phyloP scores from a whole-genome alignment of 2,888 invertebrate genomes.

The Leptinotarsa haldemani region DNA sequence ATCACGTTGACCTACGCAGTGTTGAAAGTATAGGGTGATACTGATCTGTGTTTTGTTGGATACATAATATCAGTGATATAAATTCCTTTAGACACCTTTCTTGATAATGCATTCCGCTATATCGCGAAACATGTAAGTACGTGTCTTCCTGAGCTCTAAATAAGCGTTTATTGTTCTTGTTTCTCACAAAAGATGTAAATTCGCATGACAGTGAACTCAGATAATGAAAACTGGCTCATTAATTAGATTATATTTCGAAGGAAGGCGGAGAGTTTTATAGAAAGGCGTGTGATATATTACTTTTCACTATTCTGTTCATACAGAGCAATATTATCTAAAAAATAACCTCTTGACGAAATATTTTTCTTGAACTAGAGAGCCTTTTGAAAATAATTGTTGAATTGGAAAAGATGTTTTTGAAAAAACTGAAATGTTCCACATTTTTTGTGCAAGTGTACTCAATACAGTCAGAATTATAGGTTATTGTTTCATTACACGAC shows the following conservation, averaged over 20 bases:
- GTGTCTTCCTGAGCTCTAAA: not conserved
- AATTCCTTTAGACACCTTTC: slow-evolving; percentile 3
- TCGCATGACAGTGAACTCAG: not conserved
- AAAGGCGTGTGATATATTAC: not conserved
- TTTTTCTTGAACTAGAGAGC: too few relatives aligned
- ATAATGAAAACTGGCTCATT: not conserved
- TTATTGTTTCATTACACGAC: too few relatives aligned
- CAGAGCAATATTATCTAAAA: not conserved
- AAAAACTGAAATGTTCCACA: too few relatives aligned
- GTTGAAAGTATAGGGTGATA: slow-evolving; percentile 17
- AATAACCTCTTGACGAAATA: too few relatives aligned
- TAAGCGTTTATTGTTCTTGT: slow-evolving; percentile 2
- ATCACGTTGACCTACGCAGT: slow-evolving; percentile 10
- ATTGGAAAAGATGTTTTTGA: too few relatives aligned
- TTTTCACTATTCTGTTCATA: too few relatives aligned
- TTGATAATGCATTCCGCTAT: not conserved
- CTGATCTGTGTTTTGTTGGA: slow-evolving; percentile 8
- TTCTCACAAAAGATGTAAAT: not conserved
- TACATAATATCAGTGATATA: slow-evolving; percentile 3
- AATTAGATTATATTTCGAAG: not conserved
- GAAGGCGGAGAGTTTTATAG: not conserved
- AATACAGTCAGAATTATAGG: too few relatives aligned
- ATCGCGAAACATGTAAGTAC: slow-evolving; percentile 9
- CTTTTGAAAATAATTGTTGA: too few relatives aligned
- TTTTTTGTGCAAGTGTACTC: too few relatives aligned